Evolutionary conservation across 1,140 invertebrate genomes (phyloP), one percentile per base, ranked within the genome.

Genomic region (Oryctes rhinoceros): DNA sequence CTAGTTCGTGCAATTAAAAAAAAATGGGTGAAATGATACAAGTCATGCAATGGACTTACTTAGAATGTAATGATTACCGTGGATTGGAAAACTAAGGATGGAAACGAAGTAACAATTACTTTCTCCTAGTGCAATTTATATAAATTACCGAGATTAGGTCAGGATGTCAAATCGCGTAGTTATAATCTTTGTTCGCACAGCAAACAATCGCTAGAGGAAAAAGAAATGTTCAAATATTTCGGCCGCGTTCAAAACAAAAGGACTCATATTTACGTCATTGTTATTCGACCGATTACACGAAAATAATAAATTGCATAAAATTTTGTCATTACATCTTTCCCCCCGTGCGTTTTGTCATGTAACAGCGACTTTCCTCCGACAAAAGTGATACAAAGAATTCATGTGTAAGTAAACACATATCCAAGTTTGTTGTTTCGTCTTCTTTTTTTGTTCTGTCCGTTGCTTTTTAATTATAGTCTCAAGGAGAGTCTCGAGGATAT

Each of bases 401-500:
- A 35, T 37, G 20, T 71, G 13, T 37, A 37, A 71, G 65, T 71
- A 71, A 71, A 71, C 65, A 71, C 7, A 37, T 71, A 71, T 37
- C 65, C 65, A 71, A 71, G 65, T 71, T 71, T 71, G 65, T 71
- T 71, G 18, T 71, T 71, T 71, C 65, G 65, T 71, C 18, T 37
- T 71, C 65, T 71, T 37, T 71, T 67, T 35, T 71, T 37, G 65
- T 37, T 24, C 65, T 71, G 20, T 71, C 65, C 24, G 65, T 37
- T 37, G 65, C 65, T 71, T 71, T 71, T 71, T 71, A 71, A 71
- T 71, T 71, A 71, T 71, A 71, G 65, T 71, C 65, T 71, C 65
- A 71, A 71, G 65, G 65, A 71, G 65, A 71, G 65, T 71, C 65
- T 71, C 65, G 65, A 71, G 65, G 65, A 71, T 71, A 71, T 71